Evolutionary conservation across 2,888 invertebrate species (phyloP).

Genomic region (Argyresthia albistria): DNA sequence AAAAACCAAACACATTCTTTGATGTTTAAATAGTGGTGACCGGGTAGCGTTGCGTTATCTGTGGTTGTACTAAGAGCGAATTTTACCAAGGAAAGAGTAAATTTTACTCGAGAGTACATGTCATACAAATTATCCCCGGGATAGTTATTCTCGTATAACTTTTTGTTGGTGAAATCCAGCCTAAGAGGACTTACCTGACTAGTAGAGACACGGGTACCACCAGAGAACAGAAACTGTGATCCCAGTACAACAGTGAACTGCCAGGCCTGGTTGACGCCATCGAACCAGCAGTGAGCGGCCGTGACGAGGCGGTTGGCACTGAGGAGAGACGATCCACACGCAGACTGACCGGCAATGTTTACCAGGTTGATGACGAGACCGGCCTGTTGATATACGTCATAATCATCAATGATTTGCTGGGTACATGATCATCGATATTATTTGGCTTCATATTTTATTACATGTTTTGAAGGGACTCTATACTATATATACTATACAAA

Average conservation of each 20-base stretch:
- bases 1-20: too few species aligned
- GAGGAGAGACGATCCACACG: slow-evolving; percentile 35
- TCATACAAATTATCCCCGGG: too few species aligned
- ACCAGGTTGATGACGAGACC: slow-evolving; percentile 33
- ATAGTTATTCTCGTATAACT: too few species aligned
- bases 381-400: slow-evolving; percentile 20
- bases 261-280: slow-evolving; percentile 26
- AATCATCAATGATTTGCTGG: background rate
- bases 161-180: too few species aligned
- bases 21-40: too few species aligned
- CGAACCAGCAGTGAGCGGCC: slow-evolving; percentile 46
- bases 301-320: slow-evolving; percentile 30
- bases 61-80: too few species aligned
- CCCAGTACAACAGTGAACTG: slow-evolving; percentile 35
- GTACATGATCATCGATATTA: background rate
- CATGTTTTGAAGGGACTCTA: background rate
- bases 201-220: slow-evolving; percentile 32
- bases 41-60: too few species aligned
- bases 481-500: background rate
- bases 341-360: slow-evolving; percentile 25
- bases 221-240: slow-evolving; percentile 28
- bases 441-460: background rate
- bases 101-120: too few species aligned
- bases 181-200: slow-evolving; percentile 13
- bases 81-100: too few species aligned